These are phyloP conservation scores for Anas acuta DNA, from an alignment of 2,797 vertebrate species.

Conservation along the genomic window DNA sequence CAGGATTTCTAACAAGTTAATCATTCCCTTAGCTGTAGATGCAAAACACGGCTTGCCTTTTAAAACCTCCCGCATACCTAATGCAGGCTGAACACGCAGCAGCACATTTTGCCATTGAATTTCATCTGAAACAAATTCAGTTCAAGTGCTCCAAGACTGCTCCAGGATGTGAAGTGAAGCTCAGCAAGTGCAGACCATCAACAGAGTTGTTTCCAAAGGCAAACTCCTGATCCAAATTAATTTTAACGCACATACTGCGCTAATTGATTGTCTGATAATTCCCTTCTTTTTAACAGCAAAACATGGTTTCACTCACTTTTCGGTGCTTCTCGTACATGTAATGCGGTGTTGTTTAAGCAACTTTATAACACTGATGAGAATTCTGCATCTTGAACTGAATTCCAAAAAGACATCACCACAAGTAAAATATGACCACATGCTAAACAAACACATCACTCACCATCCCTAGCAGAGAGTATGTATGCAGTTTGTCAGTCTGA, in stretches of 20 bases:
- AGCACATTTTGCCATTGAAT: not conserved
- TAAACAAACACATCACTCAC: not conserved
- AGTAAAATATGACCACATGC: not conserved
- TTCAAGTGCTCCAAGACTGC: not conserved
- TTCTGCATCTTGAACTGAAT: not conserved
- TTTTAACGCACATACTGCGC: not conserved
- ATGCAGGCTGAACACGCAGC: not conserved
- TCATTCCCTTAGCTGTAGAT: not conserved
- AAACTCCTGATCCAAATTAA: not conserved
- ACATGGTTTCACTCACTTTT: not conserved
- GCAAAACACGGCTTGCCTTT: not conserved
- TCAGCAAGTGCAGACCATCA: not conserved
- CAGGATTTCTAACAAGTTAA: not conserved
- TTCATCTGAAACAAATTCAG: not conserved
- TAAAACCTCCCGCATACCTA: not conserved
- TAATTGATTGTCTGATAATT: not conserved
- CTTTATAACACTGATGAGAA: not conserved
- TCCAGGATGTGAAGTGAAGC: not conserved
- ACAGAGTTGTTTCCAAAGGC: not conserved
- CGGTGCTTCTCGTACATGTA: not conserved
- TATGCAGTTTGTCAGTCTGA: not conserved
- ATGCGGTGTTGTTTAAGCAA: not conserved
- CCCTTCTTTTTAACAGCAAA: not conserved
- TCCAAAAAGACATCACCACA: not conserved
- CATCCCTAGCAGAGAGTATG: not conserved